phyloP scores from a whole-genome alignment of 2,888 invertebrate species.

The Idaea biselata region DNA sequence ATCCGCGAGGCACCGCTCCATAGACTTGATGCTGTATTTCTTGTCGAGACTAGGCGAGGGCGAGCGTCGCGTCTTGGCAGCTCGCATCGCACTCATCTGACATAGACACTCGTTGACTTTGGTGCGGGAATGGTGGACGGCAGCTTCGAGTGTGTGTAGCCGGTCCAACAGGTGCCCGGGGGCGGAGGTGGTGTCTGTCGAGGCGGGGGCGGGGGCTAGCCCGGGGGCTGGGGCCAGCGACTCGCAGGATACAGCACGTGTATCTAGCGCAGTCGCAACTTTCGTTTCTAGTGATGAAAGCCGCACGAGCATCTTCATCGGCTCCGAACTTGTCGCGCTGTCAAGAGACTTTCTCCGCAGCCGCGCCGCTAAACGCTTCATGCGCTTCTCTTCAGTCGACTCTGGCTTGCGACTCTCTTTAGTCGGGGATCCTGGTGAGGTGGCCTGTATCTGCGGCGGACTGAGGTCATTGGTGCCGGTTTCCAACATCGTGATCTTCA shows the following conservation, averaged over 20 bases:
- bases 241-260: conserved; percentile 79
- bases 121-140: conserved; percentile 83
- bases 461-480: conserved; percentile 48
- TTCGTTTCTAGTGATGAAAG: conserved; percentile 89
- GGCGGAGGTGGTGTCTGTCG: conserved; percentile 72
- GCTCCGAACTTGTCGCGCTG: conserved; percentile 88
- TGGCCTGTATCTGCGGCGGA: conserved; percentile 67
- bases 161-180: conserved; percentile 80
- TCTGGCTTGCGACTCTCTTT: conserved; percentile 79
- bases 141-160: conserved; percentile 81
- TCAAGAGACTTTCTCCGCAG: conserved; percentile 88
- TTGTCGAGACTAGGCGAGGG: conserved; percentile 84
- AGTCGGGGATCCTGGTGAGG: conserved; percentile 75
- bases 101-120: conserved; percentile 85
- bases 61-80: conserved; percentile 82
- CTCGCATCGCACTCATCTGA: conserved; percentile 83
- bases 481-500: conserved; percentile 86
- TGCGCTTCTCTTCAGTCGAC: conserved; percentile 70
- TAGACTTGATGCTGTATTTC: conserved; percentile 81
- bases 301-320: conserved; percentile 89
- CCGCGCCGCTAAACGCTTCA: conserved; percentile 77
- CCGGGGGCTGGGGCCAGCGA: conserved; percentile 69
- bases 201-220: conserved; percentile 46
- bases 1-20: conserved; percentile 83
- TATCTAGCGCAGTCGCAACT: conserved; percentile 82